A percentile compares a stretch with the other conserved stretches of the same genome.
Conservation (phyloP, 2,113 vertebrate genomes). For the Gasterosteus aculeatus region DNA sequence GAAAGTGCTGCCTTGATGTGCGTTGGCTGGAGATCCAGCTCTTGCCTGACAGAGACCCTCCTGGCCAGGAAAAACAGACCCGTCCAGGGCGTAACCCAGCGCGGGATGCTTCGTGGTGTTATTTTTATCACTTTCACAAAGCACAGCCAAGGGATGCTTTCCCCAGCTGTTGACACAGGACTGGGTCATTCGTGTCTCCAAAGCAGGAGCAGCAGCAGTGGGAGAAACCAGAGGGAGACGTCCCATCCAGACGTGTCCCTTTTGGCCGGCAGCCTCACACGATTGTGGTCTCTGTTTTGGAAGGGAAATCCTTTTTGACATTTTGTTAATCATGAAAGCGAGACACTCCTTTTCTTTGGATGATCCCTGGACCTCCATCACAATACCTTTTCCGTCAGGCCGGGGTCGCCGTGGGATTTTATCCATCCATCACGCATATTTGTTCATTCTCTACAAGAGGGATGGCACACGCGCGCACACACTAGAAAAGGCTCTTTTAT, state of each 20-base stretch:
- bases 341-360: conserved; percentile 69
- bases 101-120: conserved; percentile 61
- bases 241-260: conserved; percentile 49
- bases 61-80: conserved; percentile 74
- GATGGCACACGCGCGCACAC: conserved; percentile 40
- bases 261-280: conserved; percentile 44
- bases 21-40: conserved; percentile 69
- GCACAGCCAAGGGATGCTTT: conserved; percentile 69
- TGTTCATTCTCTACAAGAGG: conserved; percentile 51
- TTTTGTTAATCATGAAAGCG: conserved; percentile 77
- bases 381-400: conserved; percentile 72
- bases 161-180: conserved; percentile 78
- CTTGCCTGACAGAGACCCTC: conserved; percentile 69
- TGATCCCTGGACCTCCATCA: conserved; percentile 74
- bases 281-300: conserved; percentile 72
- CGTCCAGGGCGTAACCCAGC: conserved; percentile 64
- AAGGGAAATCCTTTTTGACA: conserved; percentile 77
- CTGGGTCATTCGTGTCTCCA: conserved; percentile 61
- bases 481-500: conserved; percentile 32
- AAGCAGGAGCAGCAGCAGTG: conserved; percentile 27
- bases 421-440: conserved; percentile 73
- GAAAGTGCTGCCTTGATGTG: conserved; percentile 79
- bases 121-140: conserved; percentile 79
- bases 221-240: conserved; percentile 51
- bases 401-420: conserved; percentile 61